phyloP scores from a whole-genome alignment of 2,797 vertebrate genomes.

The Enteromius afrohamiltoni region DNA sequence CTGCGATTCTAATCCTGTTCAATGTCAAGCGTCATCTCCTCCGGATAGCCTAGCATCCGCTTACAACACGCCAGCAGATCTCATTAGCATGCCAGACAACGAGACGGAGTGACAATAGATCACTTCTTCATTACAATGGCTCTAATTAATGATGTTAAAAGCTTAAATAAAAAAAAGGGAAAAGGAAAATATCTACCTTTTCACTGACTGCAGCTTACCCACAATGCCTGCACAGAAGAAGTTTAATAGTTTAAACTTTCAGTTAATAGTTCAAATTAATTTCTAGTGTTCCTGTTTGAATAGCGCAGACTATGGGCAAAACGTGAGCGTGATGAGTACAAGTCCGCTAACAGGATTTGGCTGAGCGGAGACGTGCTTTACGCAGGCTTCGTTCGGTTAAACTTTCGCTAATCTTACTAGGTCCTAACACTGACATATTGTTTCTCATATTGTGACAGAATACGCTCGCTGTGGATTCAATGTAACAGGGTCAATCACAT shows the following conservation, averaged over 20 bases:
- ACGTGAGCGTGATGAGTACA: conserved; percentile 66
- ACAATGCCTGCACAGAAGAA: conserved; percentile 60
- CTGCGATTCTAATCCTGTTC: conserved; percentile 69
- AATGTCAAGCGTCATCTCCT: conserved; percentile 80
- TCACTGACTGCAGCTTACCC: conserved; percentile 53
- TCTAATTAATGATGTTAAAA: conserved; percentile 67
- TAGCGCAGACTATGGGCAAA: conserved; percentile 68
- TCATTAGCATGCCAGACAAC: conserved; percentile 61
- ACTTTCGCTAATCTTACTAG: conserved; percentile 57
- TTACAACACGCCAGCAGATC: conserved; percentile 63
- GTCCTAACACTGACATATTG: conserved; percentile 62
- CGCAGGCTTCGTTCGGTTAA: conserved; percentile 39
- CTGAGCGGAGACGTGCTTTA: conserved; percentile 64
- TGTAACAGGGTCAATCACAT: conserved; percentile 76
- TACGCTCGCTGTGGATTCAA: conserved; percentile 68
- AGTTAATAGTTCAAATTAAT: conserved; percentile 83
- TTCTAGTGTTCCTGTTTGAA: conserved; percentile 75
- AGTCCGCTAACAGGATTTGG: conserved; percentile 80
- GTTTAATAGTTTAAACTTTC: conserved; percentile 72
- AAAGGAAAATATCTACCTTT: conserved; percentile 58
- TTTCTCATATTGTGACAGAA: conserved; percentile 68
- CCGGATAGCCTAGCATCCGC: conserved; percentile 49
- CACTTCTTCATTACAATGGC: conserved; percentile 63
- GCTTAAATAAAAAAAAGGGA: conserved; percentile 50
- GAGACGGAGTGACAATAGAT: conserved; percentile 57